These are phyloP conservation scores for Drosophila kohkoa DNA, from an alignment of 1,140 invertebrate genomes.

Conservation along the genomic window DNA sequence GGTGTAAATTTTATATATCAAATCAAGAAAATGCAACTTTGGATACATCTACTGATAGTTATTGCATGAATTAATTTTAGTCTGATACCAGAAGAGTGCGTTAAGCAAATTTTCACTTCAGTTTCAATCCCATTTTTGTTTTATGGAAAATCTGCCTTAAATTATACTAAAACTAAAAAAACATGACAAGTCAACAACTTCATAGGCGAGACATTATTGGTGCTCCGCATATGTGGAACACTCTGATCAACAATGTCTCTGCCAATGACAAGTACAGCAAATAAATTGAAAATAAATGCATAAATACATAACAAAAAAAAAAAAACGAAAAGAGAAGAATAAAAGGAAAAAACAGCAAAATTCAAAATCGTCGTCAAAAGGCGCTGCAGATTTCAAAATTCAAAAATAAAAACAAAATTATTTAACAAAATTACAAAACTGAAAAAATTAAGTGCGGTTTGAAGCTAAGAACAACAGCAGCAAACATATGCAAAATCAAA, in stretches of 20 bases:
- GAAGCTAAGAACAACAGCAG: slow-evolving; percentile 39
- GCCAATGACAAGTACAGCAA: slow-evolving; percentile 31
- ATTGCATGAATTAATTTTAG: slow-evolving; percentile 58
- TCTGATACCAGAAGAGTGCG: slow-evolving; percentile 31
- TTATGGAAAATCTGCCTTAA: slow-evolving; percentile 89
- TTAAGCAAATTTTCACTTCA: slow-evolving; percentile 52
- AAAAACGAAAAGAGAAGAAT: slow-evolving; percentile 29
- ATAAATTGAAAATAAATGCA: slow-evolving; percentile 53
- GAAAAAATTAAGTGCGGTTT: slow-evolving; percentile 45
- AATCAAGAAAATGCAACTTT: slow-evolving; percentile 60
- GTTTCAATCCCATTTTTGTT: slow-evolving; percentile 85
- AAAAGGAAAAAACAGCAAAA: slow-evolving; percentile 62
- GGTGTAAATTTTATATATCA: slow-evolving; percentile 55
- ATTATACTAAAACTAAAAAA: slow-evolving; percentile 83
- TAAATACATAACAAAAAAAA: slow-evolving; percentile 23
- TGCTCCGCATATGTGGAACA: neutral
- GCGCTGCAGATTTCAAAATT: slow-evolving; percentile 74
- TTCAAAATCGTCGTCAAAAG: slow-evolving; percentile 69
- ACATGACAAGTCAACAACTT: slow-evolving; percentile 74
- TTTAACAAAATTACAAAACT: slow-evolving; percentile 59
- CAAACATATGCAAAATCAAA: slow-evolving; percentile 33
- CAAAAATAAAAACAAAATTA: slow-evolving; percentile 58
- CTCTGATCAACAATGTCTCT: slow-evolving; percentile 3
- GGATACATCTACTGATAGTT: slow-evolving; percentile 74
- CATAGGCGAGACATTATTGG: slow-evolving; percentile 1